Evolutionary conservation across 2,797 vertebrate species (phyloP).

Genomic region (Danio choprae): DNA sequence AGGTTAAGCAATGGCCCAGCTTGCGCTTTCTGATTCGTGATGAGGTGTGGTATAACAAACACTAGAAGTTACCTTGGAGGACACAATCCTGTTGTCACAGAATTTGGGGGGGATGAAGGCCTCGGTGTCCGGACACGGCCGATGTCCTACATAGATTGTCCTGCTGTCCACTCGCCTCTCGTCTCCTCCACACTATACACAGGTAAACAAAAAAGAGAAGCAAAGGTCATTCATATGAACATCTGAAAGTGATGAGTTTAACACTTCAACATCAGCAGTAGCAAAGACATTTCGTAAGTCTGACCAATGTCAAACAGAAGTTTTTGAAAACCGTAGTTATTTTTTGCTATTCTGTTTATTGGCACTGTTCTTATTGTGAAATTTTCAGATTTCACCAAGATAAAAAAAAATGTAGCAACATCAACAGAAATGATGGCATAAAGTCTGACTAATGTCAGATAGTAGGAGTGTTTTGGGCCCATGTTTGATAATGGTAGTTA

Average conservation of each 20-base stretch:
- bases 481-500: too few relatives aligned
- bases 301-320: not conserved
- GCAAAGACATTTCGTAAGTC: not conserved
- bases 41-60: constrained; percentile 17
- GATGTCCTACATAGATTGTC: constrained; percentile 89
- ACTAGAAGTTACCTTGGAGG: constrained; percentile 89
- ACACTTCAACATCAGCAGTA: not conserved
- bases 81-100: constrained; percentile 96
- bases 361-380: not conserved
- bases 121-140: constrained; percentile 77
- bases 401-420: too few relatives aligned
- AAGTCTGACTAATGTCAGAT: too few relatives aligned
- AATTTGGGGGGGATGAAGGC: constrained; percentile 89
- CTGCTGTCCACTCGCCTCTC: constrained; percentile 91
- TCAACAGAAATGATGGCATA: too few relatives aligned
- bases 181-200: constrained; percentile 73
- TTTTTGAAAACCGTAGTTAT: not conserved
- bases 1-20: not conserved
- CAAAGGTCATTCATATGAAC: not conserved
- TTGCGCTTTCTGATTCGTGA: constrained; percentile 5
- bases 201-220: constrained; percentile 4
- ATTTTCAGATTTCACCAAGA: not conserved
- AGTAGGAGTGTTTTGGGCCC: too few relatives aligned
- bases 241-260: constrained; percentile 28
- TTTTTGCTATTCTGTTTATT: not conserved